Evolutionary conservation across 1,140 invertebrate genomes (phyloP).

Genomic region (Trichogramma pretiosum): DNA sequence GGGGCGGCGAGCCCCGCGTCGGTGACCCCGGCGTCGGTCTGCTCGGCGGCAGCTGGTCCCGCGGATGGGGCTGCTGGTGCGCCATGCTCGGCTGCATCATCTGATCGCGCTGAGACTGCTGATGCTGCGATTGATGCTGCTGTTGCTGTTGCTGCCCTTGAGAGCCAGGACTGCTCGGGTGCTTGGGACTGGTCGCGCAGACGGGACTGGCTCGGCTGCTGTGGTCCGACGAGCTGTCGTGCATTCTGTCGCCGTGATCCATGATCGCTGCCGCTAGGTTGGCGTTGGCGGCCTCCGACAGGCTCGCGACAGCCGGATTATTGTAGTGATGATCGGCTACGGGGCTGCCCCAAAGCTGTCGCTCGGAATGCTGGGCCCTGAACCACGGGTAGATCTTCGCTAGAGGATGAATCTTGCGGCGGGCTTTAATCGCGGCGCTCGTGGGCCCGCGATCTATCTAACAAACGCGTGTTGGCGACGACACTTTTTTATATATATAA

Average conservation of each 20-base stretch:
- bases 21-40: conserved; percentile 45
- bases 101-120: conserved; percentile 33
- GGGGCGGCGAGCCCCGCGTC: conserved; percentile 50
- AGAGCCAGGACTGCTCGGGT: conserved; percentile 30
- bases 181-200: conserved; percentile 29
- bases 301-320: conserved; percentile 13
- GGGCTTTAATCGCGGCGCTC: no score
- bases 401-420: conserved; percentile 17
- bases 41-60: conserved; percentile 43
- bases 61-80: conserved; percentile 36
- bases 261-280: conserved; percentile 28
- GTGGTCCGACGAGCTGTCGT: conserved; percentile 53
- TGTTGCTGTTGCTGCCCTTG: conserved; percentile 42
- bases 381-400: conserved; percentile 19
- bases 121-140: conserved; percentile 40
- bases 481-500: no score
- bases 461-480: conserved; percentile 12
- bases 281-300: no score
- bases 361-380: conserved; percentile 15
- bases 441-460: neutral
- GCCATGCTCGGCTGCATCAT: conserved; percentile 37
- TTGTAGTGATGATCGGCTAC: neutral
- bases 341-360: neutral
- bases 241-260: conserved; percentile 45
- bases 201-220: conserved; percentile 43